Conservation (phyloP, 2,888 invertebrate species). For the Zygogramma bicolorata region DNA sequence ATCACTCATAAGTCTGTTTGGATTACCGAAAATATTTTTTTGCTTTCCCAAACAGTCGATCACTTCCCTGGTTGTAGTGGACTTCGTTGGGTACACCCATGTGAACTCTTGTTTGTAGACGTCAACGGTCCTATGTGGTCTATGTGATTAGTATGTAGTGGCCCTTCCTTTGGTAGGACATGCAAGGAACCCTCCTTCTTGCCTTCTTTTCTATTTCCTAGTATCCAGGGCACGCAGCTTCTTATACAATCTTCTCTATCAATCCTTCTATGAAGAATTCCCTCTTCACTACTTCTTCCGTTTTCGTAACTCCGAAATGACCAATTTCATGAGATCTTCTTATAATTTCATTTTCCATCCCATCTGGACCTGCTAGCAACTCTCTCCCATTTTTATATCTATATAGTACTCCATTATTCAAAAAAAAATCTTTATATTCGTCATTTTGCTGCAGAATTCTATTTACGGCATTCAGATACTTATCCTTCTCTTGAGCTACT, state of each 20-base stretch:
- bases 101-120: conserved; percentile 56
- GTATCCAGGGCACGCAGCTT: conserved; percentile 45
- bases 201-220: conserved; percentile 44
- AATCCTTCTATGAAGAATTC: conserved; percentile 47
- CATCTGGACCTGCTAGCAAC: conserved; percentile 53
- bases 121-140: conserved; percentile 57
- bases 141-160: conserved; percentile 55
- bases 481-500: conserved; percentile 45
- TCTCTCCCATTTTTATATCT: conserved; percentile 43
- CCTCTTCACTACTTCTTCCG: conserved; percentile 38
- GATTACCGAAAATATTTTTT: conserved; percentile 47
- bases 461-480: conserved; percentile 42
- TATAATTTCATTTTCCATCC: conserved; percentile 60
- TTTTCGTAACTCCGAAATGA: conserved; percentile 54
- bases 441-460: conserved; percentile 35
- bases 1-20: conserved; percentile 50
- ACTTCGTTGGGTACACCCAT: conserved; percentile 56
- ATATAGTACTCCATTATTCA: conserved; percentile 47
- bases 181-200: conserved; percentile 52
- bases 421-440: conserved; percentile 34
- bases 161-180: conserved; percentile 54
- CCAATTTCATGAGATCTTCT: conserved; percentile 57
- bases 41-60: conserved; percentile 42
- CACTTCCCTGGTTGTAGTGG: conserved; percentile 49
- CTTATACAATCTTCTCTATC: conserved; percentile 35